phyloP scores from a whole-genome alignment of 2,888 invertebrate species.

The Malacosoma neustria region DNA sequence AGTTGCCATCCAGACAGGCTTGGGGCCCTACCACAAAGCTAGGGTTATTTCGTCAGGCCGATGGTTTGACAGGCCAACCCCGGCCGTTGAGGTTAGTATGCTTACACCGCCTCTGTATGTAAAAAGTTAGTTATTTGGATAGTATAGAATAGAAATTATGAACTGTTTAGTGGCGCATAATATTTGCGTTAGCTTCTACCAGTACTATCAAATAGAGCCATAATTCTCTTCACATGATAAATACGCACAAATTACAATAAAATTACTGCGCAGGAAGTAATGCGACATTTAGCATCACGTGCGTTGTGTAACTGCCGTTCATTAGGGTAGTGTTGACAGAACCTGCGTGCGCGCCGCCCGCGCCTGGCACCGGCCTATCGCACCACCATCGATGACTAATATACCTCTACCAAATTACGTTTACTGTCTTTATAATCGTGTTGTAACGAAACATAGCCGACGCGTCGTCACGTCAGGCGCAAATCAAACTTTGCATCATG shows the following conservation, averaged over 20 bases:
- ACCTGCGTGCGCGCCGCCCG: slow-evolving; percentile 68
- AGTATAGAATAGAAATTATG: no score
- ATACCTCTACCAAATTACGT: slow-evolving; percentile 37
- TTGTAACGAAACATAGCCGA: slow-evolving; percentile 8
- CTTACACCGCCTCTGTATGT: no score
- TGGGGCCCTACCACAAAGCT: no score
- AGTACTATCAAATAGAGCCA: slow-evolving; percentile 28
- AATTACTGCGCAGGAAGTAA: slow-evolving; percentile 57
- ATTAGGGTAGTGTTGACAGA: slow-evolving; percentile 74
- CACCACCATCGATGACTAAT: slow-evolving; percentile 74
- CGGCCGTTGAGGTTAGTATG: no score
- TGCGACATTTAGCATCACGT: slow-evolving; percentile 68
- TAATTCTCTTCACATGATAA: slow-evolving; percentile 66
- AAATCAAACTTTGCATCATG: slow-evolving; percentile 24
- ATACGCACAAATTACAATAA: slow-evolving; percentile 71
- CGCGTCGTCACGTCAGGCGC: slow-evolving; percentile 6
- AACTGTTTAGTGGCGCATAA: no score
- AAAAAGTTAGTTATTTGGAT: no score
- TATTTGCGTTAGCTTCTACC: no score
- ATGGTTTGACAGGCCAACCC: no score
- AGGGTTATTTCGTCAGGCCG: no score
- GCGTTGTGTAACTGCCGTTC: slow-evolving; percentile 72
- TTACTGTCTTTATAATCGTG: slow-evolving; percentile 16
- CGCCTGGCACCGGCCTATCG: slow-evolving; percentile 67
- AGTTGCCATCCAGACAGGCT: no score